These are phyloP conservation scores for Notocelia uddmanniana DNA, from an alignment of 2,888 invertebrate species.

Conservation along the genomic window DNA sequence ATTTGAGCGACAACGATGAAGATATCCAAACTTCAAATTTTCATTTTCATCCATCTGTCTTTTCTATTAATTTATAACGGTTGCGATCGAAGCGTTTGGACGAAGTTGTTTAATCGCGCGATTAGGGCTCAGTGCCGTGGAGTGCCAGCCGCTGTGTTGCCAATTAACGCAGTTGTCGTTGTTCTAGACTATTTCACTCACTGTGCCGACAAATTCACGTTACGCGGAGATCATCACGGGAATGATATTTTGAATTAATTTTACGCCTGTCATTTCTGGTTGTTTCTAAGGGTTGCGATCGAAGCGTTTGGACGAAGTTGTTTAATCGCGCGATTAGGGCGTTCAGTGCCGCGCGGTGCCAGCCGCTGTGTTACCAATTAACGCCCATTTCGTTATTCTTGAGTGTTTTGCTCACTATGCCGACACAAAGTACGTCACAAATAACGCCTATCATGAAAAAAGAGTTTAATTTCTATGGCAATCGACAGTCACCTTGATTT, in stretches of 20 bases:
- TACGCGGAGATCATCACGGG: not conserved
- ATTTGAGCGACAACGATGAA: too few species aligned
- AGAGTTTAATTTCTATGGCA: too few species aligned
- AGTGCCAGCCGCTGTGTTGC: too few species aligned
- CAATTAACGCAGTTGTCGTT: too few species aligned
- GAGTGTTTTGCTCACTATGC: not conserved
- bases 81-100: too few species aligned
- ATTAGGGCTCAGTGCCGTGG: too few species aligned
- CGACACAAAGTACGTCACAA: not conserved
- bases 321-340: constrained; percentile 70
- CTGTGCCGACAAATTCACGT: not conserved
- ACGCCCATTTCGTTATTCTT: constrained; percentile 57
- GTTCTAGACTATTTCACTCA: too few species aligned
- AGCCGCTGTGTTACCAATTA: constrained; percentile 67
- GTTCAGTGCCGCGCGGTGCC: constrained; percentile 63
- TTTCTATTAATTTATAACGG: too few species aligned
- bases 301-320: constrained; percentile 65
- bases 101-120: too few species aligned
- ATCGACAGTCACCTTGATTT: too few species aligned
- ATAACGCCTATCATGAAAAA: not conserved
- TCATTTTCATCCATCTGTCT: too few species aligned
- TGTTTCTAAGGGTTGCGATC: constrained; percentile 14
- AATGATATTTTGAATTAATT: not conserved
- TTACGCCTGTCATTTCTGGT: constrained; percentile 7
- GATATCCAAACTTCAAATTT: too few species aligned